These are phyloP conservation scores for Pangasius larnaudii DNA, from an alignment of 2,797 vertebrate genomes.

Conservation along the genomic window DNA sequence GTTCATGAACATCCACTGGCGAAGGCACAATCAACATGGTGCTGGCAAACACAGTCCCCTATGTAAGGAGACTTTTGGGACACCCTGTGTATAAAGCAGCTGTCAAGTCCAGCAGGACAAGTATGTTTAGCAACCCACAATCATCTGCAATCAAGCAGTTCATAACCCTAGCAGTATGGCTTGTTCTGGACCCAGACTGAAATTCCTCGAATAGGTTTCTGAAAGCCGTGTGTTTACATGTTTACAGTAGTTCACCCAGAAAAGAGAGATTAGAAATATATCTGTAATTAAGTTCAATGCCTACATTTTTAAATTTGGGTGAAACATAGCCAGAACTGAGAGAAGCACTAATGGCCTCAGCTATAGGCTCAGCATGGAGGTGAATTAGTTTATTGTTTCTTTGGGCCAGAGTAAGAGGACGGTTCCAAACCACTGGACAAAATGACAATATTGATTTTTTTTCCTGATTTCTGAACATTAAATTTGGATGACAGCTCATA, in stretches of 20 bases:
- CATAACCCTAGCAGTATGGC: not conserved
- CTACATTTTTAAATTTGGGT: not conserved
- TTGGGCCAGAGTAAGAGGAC: not conserved
- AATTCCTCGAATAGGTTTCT: not conserved
- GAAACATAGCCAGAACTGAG: not conserved
- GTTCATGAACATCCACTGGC: too few relatives aligned
- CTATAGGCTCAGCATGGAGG: not conserved
- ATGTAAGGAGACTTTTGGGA: too few relatives aligned
- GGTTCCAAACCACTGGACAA: not conserved
- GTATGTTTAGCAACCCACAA: not conserved
- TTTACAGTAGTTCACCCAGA: not conserved
- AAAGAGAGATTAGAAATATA: not conserved
- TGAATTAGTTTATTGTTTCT: not conserved
- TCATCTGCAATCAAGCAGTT: constrained; percentile 2
- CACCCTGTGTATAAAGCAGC: too few relatives aligned
- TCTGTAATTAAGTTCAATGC: not conserved
- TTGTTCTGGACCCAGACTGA: not conserved
- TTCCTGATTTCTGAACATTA: not conserved
- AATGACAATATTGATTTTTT: not conserved
- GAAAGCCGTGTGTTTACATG: not conserved
- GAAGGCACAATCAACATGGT: too few relatives aligned
- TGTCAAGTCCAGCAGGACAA: not conserved
- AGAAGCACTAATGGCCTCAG: not conserved
- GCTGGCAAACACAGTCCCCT: too few relatives aligned
- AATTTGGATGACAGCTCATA: not conserved